Evolutionary conservation across 2,888 invertebrate species (phyloP), one percentile per base, ranked within the genome.

Genomic region (Girardia tigrina): DNA sequence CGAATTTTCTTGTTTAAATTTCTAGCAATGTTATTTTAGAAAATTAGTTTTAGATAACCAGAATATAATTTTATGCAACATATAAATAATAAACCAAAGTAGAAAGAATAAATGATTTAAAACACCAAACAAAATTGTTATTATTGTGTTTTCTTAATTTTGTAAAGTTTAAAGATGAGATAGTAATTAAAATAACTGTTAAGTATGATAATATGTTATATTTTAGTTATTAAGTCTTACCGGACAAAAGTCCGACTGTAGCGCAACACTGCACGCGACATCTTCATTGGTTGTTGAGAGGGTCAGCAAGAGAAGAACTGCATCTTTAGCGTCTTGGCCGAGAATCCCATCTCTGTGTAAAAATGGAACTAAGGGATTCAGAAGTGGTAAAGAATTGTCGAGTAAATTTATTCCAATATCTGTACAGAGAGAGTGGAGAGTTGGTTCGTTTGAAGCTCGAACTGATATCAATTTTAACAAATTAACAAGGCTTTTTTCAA

Each of bases 251-350:
- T 93, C 91, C 1, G 94, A 93, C 81, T 90, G 87, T 81, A 90
- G 88, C 69, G 91, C 89, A 81, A 94, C 91, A 82, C 90, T 92
- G 77, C 88, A 87, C 26, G 92, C 92, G 70, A 95, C 88, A 80
- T 88, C 89, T 29, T 89, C 88, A 81, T 91, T 90, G 80, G 90
- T 89, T 78, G 91, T 89, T 0, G 94, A 93, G 80, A 94, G 87
- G n/a, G 92, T 90, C 88, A 94, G 92, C 82, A 94, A 92, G 1
- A 94, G 87, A 26, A 94, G 85, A 78, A 94, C 85, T 0, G 93
- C 92, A 86, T 94, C 94, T 75, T 94, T 88, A 12, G 94, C 92
- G 83, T 91, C 90, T 82, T 94, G 90, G 0, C 94, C 94, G 16
- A 91, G 87, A 14, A 89, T 88, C 78, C 92, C 93, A 81, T 93